Percentiles rank a stretch among this genome's conserved stretches.
phyloP scores from a whole-genome alignment of 2,888 invertebrate genomes.

The Phaedon cochleariae region DNA sequence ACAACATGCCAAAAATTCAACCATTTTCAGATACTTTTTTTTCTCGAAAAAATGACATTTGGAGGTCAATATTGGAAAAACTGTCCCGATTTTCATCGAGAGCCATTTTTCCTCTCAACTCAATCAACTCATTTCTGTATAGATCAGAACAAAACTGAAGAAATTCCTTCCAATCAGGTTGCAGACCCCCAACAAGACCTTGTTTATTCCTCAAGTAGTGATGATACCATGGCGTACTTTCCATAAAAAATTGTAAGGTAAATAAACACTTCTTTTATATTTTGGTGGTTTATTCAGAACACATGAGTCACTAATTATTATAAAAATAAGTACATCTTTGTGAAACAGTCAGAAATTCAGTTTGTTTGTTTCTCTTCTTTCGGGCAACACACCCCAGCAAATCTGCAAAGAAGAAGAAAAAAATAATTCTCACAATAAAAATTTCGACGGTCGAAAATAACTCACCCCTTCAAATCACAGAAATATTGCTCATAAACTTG shows the following conservation, averaged over 20 bases:
- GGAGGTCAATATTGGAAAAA: too few species aligned
- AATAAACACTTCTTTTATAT: neutral
- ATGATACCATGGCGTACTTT: neutral
- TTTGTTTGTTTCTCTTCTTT: constrained; percentile 10
- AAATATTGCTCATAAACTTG: constrained; percentile 44
- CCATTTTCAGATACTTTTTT: too few species aligned
- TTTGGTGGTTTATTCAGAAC: neutral
- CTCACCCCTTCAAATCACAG: constrained; percentile 49
- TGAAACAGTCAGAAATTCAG: neutral
- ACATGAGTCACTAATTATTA: neutral
- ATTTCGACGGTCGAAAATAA: neutral
- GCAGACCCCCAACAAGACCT: neutral
- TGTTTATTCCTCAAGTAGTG: neutral
- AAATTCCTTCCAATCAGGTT: neutral
- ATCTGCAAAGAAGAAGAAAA: constrained; percentile 40
- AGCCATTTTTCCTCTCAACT: too few species aligned
- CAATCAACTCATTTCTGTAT: too few species aligned
- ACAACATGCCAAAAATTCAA: too few species aligned
- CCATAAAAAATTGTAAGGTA: neutral
- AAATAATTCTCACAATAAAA: neutral
- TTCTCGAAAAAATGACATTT: too few species aligned
- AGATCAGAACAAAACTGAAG: neutral
- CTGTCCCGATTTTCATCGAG: too few species aligned
- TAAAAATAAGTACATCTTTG: neutral
- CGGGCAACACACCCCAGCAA: constrained; percentile 50